Conservation (phyloP, 2,113 vertebrate species). For the Oenanthe melanoleuca region DNA sequence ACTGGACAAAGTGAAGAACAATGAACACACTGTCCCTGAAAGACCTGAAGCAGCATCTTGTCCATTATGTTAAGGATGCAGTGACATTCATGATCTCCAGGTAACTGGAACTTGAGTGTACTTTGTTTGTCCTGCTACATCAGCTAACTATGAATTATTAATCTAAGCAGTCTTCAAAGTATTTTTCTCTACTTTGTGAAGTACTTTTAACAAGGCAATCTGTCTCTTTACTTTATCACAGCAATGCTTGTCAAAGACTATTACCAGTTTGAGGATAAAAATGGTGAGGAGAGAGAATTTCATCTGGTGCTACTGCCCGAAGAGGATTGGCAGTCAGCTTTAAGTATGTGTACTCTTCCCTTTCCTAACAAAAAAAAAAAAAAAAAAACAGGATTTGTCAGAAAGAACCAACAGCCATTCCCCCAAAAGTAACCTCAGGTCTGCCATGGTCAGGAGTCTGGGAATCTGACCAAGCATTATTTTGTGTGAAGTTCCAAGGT, state of each 20-base stretch:
- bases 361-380: background rate
- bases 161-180: background rate
- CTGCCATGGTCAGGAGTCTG: background rate
- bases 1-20: slow-evolving; percentile 41
- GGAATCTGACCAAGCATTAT: background rate
- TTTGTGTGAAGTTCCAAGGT: background rate
- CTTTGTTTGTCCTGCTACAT: slow-evolving; percentile 15
- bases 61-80: slow-evolving; percentile 12
- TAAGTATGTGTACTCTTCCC: background rate
- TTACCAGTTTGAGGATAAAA: background rate
- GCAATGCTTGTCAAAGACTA: background rate
- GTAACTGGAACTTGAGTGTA: background rate
- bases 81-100: slow-evolving; percentile 34
- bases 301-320: background rate
- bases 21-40: slow-evolving; percentile 34
- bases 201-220: background rate
- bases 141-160: slow-evolving; percentile 35
- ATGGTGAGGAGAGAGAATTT: background rate
- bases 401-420: background rate
- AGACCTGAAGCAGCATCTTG: slow-evolving; percentile 35
- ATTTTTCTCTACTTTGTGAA: background rate
- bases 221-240: background rate
- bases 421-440: background rate
- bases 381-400: background rate
- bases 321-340: background rate